Evolutionary conservation across 1,140 invertebrate species (phyloP), one percentile per base, ranked within the genome.

Genomic region (Ditylenchus dipsaci): DNA sequence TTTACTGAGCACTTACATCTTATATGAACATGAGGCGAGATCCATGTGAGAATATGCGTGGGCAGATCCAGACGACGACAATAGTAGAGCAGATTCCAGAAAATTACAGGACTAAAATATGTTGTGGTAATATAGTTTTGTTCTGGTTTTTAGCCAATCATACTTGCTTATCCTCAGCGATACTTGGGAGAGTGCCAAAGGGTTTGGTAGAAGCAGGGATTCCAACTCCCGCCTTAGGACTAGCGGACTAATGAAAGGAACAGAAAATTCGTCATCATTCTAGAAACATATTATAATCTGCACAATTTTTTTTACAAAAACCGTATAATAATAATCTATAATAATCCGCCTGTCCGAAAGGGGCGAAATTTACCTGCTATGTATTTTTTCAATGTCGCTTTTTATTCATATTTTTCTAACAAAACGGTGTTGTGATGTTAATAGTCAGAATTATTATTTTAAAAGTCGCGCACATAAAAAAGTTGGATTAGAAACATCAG

Each of bases 71-170:
- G 70, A 1, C 82, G 73, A 30, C 76, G 66, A 17, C 76, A 72
- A 65, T 82, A 82, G 56, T 80, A 82, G 17, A 82, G 47, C 43
- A 82, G 53, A 70, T 82, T 82, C 81, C 82, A 82, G 56, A 80
- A 82, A 1, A 83, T 68, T 33, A 82, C 69, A 1, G 81, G 80
- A 68, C 49, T 53, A 53, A 53, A 53, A 19, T 5, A 8, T 3
- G n/a, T 17, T 7, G 15, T 7, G 15, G 15, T 53, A 21, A 53
- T 7, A 53, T 53, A 7, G 15, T 21, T 8, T 3, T 7, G 15
- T n/a, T n/a, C n/a, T n/a, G 8, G 15, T 53, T 1, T 53, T 53
- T 53, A 21, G 15, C 3, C 3, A 53, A 53, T 7, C 49, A 53
- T 53, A 53, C 49, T 82, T 79, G 1, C 77, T 63, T 13, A 69